Evolutionary conservation across 2,113 vertebrate species (phyloP), one percentile per base, ranked within the genome.

Genomic region (Ceyx cyanopectus): DNA sequence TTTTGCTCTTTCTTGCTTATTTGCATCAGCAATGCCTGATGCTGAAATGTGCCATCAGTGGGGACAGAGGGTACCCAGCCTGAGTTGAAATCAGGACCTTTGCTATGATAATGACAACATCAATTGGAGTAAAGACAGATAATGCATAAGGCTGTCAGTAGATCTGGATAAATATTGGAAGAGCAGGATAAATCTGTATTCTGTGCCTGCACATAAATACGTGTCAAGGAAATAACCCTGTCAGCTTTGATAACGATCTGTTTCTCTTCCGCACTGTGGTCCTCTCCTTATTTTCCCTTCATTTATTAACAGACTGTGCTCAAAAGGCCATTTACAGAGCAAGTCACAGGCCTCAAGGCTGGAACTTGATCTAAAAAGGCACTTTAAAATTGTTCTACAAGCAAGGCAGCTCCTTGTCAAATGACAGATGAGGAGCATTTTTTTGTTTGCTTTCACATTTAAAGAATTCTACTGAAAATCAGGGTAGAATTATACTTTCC

Each of bases 391-490:
- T 80, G 56, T n/a, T 65, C 51, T 81, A 69, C 63, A 67, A 86
- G 67, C 75, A 51, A 63, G 53, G 73, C 77, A 75, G 27, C 53
- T 89, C 45, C 66, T 80, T 82, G 68, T 81, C 86, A 77, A 90
- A 43, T 61, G 85, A 72, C 65, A 79, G 54, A 79, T 57, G 75
- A 76, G 69, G 51, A 89, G 30, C 34, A 48, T 88, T 87, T 94
- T 94, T 90, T 73, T 74, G 58, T 56, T 86, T 96, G 23, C 65
- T 60, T 76, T 94, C 69, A 85, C 37, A 56, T 69, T 76, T 83
- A 51, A 94, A 85, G 78, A 41, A 41, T 75, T 78, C 69, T 94
- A 51, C 37, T 9, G 21, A 48, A 87, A 93, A 24, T 94, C 84
- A 40, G 62, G 69, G 91, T 94, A 69, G 34, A 40, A 56, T 61